Evolutionary conservation across 2,797 vertebrate genomes (phyloP).

Genomic region (Parotocinclus haroldoi): DNA sequence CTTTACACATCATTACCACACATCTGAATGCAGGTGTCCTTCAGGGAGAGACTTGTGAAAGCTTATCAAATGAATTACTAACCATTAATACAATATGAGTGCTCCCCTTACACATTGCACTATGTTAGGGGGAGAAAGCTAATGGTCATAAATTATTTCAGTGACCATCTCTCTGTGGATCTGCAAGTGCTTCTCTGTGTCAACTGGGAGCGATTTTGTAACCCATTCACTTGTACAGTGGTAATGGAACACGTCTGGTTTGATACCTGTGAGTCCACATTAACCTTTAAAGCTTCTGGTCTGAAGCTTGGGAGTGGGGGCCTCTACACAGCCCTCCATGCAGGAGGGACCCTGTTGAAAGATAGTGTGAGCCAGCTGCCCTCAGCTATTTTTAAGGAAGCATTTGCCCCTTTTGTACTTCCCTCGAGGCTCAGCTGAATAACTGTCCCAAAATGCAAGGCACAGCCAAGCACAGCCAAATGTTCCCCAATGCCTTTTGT

Average conservation of each 20-base stretch:
- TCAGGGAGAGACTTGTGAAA: slow-evolving; percentile 42
- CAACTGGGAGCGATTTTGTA: slow-evolving; percentile 59
- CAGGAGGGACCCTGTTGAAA: slow-evolving; percentile 74
- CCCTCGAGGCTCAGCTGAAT: slow-evolving; percentile 75
- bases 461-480: slow-evolving; percentile 13
- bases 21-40: slow-evolving; percentile 46
- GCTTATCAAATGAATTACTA: slow-evolving; percentile 55
- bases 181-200: slow-evolving; percentile 60
- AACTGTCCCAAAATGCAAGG: slow-evolving; percentile 47
- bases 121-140: slow-evolving; percentile 61
- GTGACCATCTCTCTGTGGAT: slow-evolving; percentile 72
- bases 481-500: slow-evolving; percentile 2
- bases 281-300: slow-evolving; percentile 54
- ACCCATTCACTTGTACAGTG: slow-evolving; percentile 48
- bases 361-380: slow-evolving; percentile 78
- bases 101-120: slow-evolving; percentile 44
- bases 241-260: slow-evolving; percentile 54
- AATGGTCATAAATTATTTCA: slow-evolving; percentile 78
- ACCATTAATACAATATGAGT: slow-evolving; percentile 64
- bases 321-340: slow-evolving; percentile 59
- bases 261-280: slow-evolving; percentile 45
- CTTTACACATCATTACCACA: slow-evolving; percentile 42
- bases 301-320: slow-evolving; percentile 30
- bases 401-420: slow-evolving; percentile 75
- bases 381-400: slow-evolving; percentile 80